Percentiles rank a stretch among this genome's conserved stretches.
phyloP scores from a whole-genome alignment of 2,113 vertebrate genomes.

The Hiodon alosoides region DNA sequence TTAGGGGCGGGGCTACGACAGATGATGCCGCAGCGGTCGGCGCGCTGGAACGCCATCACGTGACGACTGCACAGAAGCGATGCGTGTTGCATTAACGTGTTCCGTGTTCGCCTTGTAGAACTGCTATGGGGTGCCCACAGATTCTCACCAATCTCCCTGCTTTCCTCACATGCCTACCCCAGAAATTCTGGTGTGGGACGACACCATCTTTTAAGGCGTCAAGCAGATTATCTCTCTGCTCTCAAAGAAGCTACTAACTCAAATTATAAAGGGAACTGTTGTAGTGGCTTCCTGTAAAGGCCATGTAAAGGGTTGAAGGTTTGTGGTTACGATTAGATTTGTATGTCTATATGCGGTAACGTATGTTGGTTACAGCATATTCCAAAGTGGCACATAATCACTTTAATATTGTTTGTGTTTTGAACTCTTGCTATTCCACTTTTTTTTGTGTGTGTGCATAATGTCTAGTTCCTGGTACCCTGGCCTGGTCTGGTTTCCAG shows the following conservation, averaged over 20 bases:
- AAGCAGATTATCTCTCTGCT: not conserved
- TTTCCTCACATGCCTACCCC: not conserved
- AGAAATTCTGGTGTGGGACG: not conserved
- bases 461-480: too few relatives aligned
- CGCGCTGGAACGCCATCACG: too few relatives aligned
- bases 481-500: too few relatives aligned
- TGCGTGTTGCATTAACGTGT: not conserved
- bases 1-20: too few relatives aligned
- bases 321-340: conserved; percentile 13
- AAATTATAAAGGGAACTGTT: too few relatives aligned
- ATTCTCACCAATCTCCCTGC: too few relatives aligned
- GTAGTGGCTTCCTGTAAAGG: too few relatives aligned
- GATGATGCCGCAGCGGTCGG: too few relatives aligned
- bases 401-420: conserved; percentile 46
- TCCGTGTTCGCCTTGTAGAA: not conserved
- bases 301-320: too few relatives aligned
- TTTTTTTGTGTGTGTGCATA: not conserved
- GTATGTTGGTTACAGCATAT: conserved; percentile 32
- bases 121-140: not conserved
- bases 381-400: conserved; percentile 58
- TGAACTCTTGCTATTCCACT: conserved; percentile 6
- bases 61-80: not conserved
- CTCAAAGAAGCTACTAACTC: not conserved
- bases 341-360: not conserved
- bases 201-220: too few relatives aligned